These are phyloP conservation scores for Eidolon dupreanum DNA, from an alignment of 2,797 vertebrate genomes.

Conservation along the genomic window DNA sequence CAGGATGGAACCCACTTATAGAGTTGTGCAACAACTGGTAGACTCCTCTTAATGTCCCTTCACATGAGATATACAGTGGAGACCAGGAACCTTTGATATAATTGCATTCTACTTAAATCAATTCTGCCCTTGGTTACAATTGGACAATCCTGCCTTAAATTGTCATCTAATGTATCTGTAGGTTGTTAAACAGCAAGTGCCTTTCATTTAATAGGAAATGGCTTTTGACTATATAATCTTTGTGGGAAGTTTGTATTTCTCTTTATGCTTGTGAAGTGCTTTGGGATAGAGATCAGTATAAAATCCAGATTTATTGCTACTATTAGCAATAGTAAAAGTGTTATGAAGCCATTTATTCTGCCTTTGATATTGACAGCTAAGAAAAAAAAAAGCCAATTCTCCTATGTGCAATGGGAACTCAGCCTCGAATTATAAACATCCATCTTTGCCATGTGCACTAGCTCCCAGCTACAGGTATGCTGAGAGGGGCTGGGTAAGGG, in stretches of 20 bases:
- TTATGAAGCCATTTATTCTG: constrained; percentile 64
- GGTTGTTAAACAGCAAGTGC: constrained; percentile 51
- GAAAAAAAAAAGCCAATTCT: background rate
- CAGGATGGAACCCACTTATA: background rate
- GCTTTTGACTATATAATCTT: constrained; percentile 53
- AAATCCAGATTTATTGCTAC: constrained; percentile 66
- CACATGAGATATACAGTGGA: background rate
- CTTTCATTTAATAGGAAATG: constrained; percentile 57
- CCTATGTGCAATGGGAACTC: background rate
- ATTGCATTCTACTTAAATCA: constrained; percentile 32
- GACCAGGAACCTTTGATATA: background rate
- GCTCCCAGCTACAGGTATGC: background rate
- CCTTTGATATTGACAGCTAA: constrained; percentile 13
- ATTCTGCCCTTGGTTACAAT: constrained; percentile 27
- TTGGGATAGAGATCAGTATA: constrained; percentile 50
- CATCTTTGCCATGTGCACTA: background rate
- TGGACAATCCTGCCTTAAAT: background rate
- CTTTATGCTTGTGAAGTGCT: constrained; percentile 55
- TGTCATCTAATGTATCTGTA: background rate
- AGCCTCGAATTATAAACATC: background rate
- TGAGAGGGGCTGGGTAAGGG: background rate
- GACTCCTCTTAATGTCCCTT: background rate
- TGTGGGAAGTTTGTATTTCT: constrained; percentile 58
- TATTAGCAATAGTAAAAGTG: constrained; percentile 48
- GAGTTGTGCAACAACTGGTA: background rate